Evolutionary conservation across 1,140 invertebrate species (phyloP).

Genomic region (Drosophila burlai): DNA sequence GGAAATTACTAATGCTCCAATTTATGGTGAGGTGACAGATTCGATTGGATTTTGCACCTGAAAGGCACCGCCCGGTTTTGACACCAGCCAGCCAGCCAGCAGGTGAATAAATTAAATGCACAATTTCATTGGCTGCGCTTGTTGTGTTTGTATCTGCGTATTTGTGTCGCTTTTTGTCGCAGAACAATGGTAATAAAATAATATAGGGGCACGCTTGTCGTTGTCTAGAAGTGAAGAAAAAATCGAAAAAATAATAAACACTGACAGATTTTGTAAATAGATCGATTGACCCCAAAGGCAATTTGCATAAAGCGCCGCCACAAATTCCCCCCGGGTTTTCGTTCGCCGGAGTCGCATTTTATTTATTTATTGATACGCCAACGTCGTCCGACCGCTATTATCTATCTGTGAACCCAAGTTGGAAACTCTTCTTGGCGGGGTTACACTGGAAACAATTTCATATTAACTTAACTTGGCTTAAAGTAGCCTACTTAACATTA

Average conservation of each 20-base stretch:
- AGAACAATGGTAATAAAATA: conserved; percentile 47
- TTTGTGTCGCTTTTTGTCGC: conserved; percentile 1
- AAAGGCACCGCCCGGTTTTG: conserved; percentile 47
- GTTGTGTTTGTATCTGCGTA: not conserved
- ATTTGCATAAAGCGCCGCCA: conserved; percentile 67
- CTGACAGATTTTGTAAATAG: conserved; percentile 63
- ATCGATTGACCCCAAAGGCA: conserved; percentile 61
- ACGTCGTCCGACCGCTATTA: conserved; percentile 67
- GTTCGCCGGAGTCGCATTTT: conserved; percentile 47
- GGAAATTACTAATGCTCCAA: conserved; percentile 70
- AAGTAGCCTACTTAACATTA: not conserved
- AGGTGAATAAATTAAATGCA: conserved; percentile 51
- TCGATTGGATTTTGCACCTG: conserved; percentile 50
- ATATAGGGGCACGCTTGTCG: conserved; percentile 14
- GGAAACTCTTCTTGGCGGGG: conserved; percentile 21
- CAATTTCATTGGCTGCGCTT: conserved; percentile 27
- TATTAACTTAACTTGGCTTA: not conserved
- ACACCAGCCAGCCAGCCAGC: conserved; percentile 6
- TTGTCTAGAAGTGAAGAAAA: conserved; percentile 12
- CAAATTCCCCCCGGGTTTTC: conserved; percentile 36
- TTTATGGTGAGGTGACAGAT: conserved; percentile 66
- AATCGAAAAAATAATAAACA: conserved; percentile 34
- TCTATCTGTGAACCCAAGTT: conserved; percentile 33
- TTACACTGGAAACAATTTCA: not conserved
- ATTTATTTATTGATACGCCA: conserved; percentile 77